Base-by-base conservation (phyloP, 2,888 invertebrate species). In the Rhaphigaster nebulosa region DNA sequence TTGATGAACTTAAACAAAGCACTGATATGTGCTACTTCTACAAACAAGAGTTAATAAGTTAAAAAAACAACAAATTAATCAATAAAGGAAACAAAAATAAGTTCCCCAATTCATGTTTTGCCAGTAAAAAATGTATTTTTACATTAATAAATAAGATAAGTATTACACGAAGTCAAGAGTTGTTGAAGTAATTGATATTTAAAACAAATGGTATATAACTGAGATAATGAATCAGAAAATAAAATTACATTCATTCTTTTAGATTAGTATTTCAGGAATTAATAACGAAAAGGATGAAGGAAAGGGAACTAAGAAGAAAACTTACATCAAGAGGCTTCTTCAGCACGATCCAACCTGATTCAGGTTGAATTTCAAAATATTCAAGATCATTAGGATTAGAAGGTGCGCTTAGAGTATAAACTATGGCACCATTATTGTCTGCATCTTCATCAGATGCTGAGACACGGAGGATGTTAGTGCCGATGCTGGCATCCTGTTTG, bases 361-460 rank as follows among this genome's bases (percentile, higher is more conserved):
- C 98, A 93, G 98, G 97, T 94, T 99, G 98, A 93, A 99, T 98
- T 94, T 97, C 97, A 94, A 99, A 99, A 94, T 99, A 98, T 93
- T 98, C 98, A 93, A 98, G 95, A 94, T 98, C 98, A 90, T 96
- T 96, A 23, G 97, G 96, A 94, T 98, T 98, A 93, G 96, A 97
- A 1, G 98, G 97, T 76, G 98, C 97, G 93, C 97, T 98, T 93
- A 99, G 94, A 84, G 98, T 97, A 94, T 98, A 99, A 29, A 97
- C 96, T 93, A 99, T 98, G 91, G 98, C 98, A 45, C 99, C 98
- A 94, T 99, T 99, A 94, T 98, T 97, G 93, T 99, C 99, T 60
- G 98, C 98, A 95, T 99, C 99, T 94, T 98, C 98, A 94, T 98
- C 98, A 84, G 98, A 98, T 91, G 99, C 98, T 34, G 98, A 99